Base-by-base conservation (phyloP, 1,140 invertebrate genomes). In the Tribolium castaneum region DNA sequence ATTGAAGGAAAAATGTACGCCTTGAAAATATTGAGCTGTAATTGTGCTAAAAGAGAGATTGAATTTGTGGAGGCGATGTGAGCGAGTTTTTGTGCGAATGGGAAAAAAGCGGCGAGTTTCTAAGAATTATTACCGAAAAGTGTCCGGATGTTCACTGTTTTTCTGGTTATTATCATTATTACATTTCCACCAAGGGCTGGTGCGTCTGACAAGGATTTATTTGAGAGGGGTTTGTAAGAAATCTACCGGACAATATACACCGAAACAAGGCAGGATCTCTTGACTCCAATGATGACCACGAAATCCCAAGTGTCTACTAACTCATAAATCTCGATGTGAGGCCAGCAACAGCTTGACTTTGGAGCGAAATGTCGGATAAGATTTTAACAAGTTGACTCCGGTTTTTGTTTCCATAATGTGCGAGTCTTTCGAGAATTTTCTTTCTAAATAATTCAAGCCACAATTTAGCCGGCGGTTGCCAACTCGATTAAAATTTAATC, bases 241-340 rank as follows among this genome's bases (percentile, higher is more conserved):
- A 59, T 59, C 54, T 59, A 59, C 54, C 54, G 51, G 51, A 52
- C 54, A 16, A 59, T 59, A 59, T 59, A 59, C 54, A 59, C 54
- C 19, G 54, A 59, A 59, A 59, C 54, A 59, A 25, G 54, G 54
- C 30, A 25, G 22, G 54, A 59, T 59, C 54, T 59, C 54, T 59
- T 59, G 50, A 74, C 25, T 54, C 71, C 50, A 25, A 54, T 74
- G 71, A 74, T 74, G 71, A 52, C 74, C 34, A 50, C 74, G 34
- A 76, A 76, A 76, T 76, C 74, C 74, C 74, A 45, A 59, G 56
- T 76, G 74, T 66, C 74, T 45, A 76, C 74, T 76, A 76, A 76
- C 74, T 76, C 74, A 76, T 76, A 76, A 76, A 76, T 76, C 74
- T 62, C 74, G 12, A 59, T 59, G 54, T 59, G 14, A 59, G 9